Base-by-base conservation (phyloP, 2,113 vertebrate species). In the Leucosticte australis region DNA sequence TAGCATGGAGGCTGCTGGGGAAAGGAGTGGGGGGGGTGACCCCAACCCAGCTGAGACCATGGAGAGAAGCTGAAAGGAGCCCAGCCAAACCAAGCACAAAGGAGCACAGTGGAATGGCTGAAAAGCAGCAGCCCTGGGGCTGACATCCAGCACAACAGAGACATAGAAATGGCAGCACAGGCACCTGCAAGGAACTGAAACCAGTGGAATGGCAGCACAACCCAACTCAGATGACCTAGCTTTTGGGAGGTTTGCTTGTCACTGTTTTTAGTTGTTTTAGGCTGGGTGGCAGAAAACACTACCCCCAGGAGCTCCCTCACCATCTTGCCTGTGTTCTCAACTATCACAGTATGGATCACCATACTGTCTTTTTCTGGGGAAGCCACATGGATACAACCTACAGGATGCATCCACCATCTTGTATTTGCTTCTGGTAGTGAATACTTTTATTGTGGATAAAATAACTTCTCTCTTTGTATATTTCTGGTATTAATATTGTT, bases 101-200 rank as follows among this genome's bases (percentile, higher is more conserved):
- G 20, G 12, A 50, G 31, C 1, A 0, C 37, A 15, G 24, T 0
- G 1, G 15, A 30, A 60, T 15, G 20, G 7, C 12, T 83, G 24
- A 19, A 42, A 42, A 60, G 37, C 1, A 0, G 37, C 37, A 52
- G 46, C 46, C 15, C 37, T 24, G 20, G 19, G 46, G 26, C 55
- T 30, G 31, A 60, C 35, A 35, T 50, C 44, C 44, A 50, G 53
- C 24, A 30, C 46, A 70, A 15, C 12, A 35, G 46, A 83, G 55
- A 0, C 0, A 4, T 24, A 70, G 7, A 70, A 42, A 42, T 2
- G 2, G 46, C 4, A 7, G 31, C 46, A 60, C 20, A 42, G 46
- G 31, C 31, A 49, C 23, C 64, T 24, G 37, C 1, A 0, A 42
- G 46, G 37, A 50, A 83, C 20, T 24, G 46, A 71, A 42, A 6